Evolutionary conservation across 1,140 invertebrate species (phyloP), one percentile per base, ranked within the genome.

Genomic region (Hestina assimilis): DNA sequence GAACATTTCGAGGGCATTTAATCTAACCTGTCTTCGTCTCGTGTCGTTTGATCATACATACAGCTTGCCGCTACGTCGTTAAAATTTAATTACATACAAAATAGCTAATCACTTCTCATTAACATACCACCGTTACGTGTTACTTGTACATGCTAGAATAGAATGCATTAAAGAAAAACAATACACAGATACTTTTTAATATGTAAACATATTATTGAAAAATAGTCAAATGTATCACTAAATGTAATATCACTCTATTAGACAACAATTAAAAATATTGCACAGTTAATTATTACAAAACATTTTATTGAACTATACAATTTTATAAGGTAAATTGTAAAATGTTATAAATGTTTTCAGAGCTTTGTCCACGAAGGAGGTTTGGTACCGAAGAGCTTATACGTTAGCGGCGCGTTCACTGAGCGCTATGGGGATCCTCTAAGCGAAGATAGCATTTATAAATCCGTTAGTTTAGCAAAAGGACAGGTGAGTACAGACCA

Each of bases 351-450:
- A 17, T 28, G 24, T 6, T 61, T 72, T 54, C 79, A 97, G 95
- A 94, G 94, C 41, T 93, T 92, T 79, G 93, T 97, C 31, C 92
- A 93, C 58, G 96, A 97, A 75, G 96, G 96, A 26, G 95, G 95
- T 26, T 89, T 97, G 42, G 95, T 98, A 5, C 96, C 97, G 11
- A 98, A 98, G 87, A 92, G 91, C 59, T 88, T 97, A 41, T 98
- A 98, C 78, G 93, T 95, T 86, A 92, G 72, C 40, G 83, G 80
- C 0, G 86, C 81, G 0, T 82, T 88, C 55, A 88, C 82, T 0
- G 89, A 89, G 31, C 63, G 88, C 0, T 83, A 88, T 15, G 78
- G 88, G 63, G 89, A 91, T 47, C 90, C 91, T 3, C 84, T 94
- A 43, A 91, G 90, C 28, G 91, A 93, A 60, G 92, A 94, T 69